A percentile compares a stretch with the other conserved stretches of the same genome.
Evolutionary conservation across 1,140 invertebrate species (phyloP).

Genomic region (Sycobia sp.): DNA sequence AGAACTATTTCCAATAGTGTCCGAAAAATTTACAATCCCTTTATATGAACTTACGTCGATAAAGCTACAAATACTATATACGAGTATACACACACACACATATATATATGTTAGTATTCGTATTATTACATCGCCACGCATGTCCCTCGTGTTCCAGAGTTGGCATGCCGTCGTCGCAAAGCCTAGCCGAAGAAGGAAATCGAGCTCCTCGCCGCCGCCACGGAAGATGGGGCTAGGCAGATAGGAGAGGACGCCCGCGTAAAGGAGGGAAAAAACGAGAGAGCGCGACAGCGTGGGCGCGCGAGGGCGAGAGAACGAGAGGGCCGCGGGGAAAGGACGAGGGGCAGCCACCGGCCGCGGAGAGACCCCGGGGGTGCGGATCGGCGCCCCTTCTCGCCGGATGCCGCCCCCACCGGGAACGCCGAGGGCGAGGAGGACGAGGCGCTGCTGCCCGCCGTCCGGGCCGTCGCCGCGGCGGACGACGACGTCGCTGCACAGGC

Average conservation of each 20-base stretch:
- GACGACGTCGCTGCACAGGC: slow-evolving; percentile 28
- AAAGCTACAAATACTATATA: too few relatives aligned
- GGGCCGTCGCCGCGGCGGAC: slow-evolving; percentile 12
- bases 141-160: too few relatives aligned
- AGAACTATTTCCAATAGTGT: too few relatives aligned
- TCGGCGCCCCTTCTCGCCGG: neutral
- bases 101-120: too few relatives aligned
- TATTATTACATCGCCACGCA: too few relatives aligned
- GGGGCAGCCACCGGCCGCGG: neutral
- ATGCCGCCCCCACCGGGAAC: slow-evolving; percentile 1
- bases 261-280: neutral
- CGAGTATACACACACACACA: too few relatives aligned
- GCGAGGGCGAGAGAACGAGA: slow-evolving; percentile 49
- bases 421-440: slow-evolving; percentile 41
- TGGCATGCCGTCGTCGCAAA: too few relatives aligned
- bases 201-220: slow-evolving; percentile 40
- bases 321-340: neutral
- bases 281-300: slow-evolving; percentile 6
- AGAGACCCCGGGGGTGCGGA: neutral
- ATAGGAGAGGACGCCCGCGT: slow-evolving; percentile 38
- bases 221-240: slow-evolving; percentile 52
- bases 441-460: slow-evolving; percentile 46
- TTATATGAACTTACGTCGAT: too few relatives aligned
- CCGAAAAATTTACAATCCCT: too few relatives aligned
- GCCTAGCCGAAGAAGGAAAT: slow-evolving; percentile 45